Percentiles rank a stretch among this genome's conserved stretches.
Evolutionary conservation across 92 coral and sea anemone genomes (phyloP).

Genomic region (Umimayanthus kanabou): DNA sequence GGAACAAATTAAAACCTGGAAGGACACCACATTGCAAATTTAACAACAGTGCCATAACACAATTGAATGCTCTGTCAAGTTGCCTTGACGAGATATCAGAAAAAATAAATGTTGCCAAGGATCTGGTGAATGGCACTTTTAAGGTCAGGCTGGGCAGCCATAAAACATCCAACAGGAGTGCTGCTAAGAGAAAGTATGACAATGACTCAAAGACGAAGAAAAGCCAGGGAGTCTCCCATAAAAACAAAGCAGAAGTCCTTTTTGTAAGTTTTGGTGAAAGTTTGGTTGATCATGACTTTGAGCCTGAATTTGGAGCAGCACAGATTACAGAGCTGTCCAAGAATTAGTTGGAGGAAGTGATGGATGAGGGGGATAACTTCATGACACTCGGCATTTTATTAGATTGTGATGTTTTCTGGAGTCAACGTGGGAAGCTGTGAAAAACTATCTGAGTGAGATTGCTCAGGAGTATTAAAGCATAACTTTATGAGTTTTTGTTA

Average conservation of each 20-base stretch:
- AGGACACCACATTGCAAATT: too few species aligned
- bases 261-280: conserved; percentile 14
- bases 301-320: conserved; percentile 5
- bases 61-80: too few species aligned
- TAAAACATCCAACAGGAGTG: too few species aligned
- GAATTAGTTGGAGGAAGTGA: background rate
- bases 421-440: background rate
- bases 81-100: too few species aligned
- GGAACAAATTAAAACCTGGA: too few species aligned
- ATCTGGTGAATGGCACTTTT: too few species aligned
- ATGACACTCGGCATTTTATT: background rate
- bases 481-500: background rate
- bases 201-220: conserved; percentile 6
- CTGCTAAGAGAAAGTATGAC: background rate
- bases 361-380: background rate
- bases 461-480: background rate
- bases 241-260: conserved; percentile 1
- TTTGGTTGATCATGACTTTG: background rate
- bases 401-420: background rate
- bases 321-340: conserved; percentile 3
- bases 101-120: too few species aligned
- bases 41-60: too few species aligned
- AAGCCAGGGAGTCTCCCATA: background rate
- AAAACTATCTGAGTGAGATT: background rate
- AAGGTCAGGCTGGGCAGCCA: too few species aligned